These are phyloP conservation scores for Beaufortia kweichowensis DNA, from an alignment of 2,113 vertebrate species.

Conservation along the genomic window DNA sequence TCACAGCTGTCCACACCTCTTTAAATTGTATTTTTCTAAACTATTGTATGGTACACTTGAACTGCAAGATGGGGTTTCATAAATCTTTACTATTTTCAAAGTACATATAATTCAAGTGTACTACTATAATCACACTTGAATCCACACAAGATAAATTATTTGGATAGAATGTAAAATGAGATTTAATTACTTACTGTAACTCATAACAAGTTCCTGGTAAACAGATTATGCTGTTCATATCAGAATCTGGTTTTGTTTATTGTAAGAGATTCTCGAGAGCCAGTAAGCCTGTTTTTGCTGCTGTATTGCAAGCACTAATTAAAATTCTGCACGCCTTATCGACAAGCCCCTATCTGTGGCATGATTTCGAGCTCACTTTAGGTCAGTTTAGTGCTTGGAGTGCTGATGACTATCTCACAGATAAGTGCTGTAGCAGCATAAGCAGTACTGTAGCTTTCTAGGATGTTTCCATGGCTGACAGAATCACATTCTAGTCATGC, in stretches of 20 bases:
- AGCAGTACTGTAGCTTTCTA: conserved; percentile 40
- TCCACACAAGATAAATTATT: too few relatives aligned
- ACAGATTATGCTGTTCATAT: not conserved
- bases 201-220: too few relatives aligned
- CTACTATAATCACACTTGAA: too few relatives aligned
- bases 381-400: conserved; percentile 37
- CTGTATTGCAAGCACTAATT: conserved; percentile 35
- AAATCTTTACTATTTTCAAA: too few relatives aligned
- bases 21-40: too few relatives aligned
- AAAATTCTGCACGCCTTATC: conserved; percentile 44
- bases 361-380: conserved; percentile 31
- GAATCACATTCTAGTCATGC: conserved; percentile 63
- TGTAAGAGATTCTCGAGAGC: not conserved
- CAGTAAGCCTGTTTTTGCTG: conserved; percentile 2
- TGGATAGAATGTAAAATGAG: not conserved
- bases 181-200: not conserved
- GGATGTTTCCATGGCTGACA: conserved; percentile 48
- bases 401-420: conserved; percentile 49
- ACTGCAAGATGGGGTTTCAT: too few relatives aligned
- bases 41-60: too few relatives aligned
- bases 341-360: conserved; percentile 13
- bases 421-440: conserved; percentile 55
- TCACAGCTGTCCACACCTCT: too few relatives aligned
- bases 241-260: conserved; percentile 5
- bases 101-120: too few relatives aligned